Evolutionary conservation across 2,888 invertebrate genomes (phyloP), one percentile per base, ranked within the genome.

Genomic region (Ennomos fuscantarius): DNA sequence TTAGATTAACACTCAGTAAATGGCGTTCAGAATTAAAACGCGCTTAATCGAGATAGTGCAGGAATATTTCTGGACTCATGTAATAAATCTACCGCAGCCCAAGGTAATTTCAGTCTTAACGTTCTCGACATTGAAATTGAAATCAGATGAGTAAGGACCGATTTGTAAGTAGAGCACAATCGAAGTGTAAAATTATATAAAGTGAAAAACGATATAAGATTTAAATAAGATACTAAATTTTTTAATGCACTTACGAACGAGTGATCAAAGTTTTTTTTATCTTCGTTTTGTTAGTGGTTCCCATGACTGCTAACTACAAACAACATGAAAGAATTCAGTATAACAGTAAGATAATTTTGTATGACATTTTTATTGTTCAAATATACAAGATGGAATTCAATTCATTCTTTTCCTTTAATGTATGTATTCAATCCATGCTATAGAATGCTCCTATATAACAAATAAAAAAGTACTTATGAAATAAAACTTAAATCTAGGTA

Each of bases 1-100:
- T 74, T 69, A 76, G 75, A 82, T 79, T 79, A 80, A 72, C 71
- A 72, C 65, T 72, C 62, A 66, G 72, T 68, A 74, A 59, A 74
- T 73, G 65, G 69, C 68, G 63, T 70, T 66, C 69, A 58, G 73
- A 77, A 79, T 80, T 75, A 77, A 79, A 80, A 76, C 70, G 68
- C 69, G 67, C 68, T 41, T 53, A 41, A 69, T 65, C 67, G 47
- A 71, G 72, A 73, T 74, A 74, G 66, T 52, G 32, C 55, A 48
- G 50, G 55, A 62, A 60, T 60, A 63, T 51, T 53, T 62, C 47
- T 59, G 62, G 53, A 62, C 45, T 40, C 55, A 49, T 44, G 58
- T 53, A 44, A 52, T 52, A 48, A 42, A 52, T 47, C 35, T 47
- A 24, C 9, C 45, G 45, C 2, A 34, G 41, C 31, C 35, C 53